These are phyloP conservation scores for Elaeidobius kamerunicus DNA, from an alignment of 2,888 invertebrate genomes.

Conservation along the genomic window DNA sequence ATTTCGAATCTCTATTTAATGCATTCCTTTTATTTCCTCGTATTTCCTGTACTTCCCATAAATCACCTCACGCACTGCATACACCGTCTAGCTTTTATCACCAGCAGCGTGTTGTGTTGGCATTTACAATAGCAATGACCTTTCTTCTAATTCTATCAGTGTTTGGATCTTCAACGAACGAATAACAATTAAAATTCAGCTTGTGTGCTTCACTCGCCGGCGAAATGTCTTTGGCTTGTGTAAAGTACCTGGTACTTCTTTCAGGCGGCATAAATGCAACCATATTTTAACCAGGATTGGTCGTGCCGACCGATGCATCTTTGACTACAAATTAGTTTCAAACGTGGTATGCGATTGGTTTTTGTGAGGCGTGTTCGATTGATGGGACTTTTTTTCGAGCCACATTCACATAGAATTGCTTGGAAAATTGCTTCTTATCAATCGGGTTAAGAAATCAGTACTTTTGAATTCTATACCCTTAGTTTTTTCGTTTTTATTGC, in stretches of 20 bases:
- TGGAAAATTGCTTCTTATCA: too few species aligned
- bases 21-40: too few species aligned
- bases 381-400: not conserved
- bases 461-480: not conserved
- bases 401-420: too few species aligned
- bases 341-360: constrained; percentile 4
- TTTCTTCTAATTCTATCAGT: constrained; percentile 26
- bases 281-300: constrained; percentile 20
- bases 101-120: constrained; percentile 4
- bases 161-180: constrained; percentile 22
- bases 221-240: constrained; percentile 23
- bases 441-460: not conserved
- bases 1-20: too few species aligned
- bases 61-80: constrained; percentile 9
- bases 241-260: constrained; percentile 20
- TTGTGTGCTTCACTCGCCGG: constrained; percentile 20
- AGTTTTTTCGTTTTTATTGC: not conserved
- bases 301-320: constrained; percentile 3
- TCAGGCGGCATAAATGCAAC: constrained; percentile 20
- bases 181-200: constrained; percentile 26
- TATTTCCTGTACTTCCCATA: constrained; percentile 5
- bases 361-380: not conserved
- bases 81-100: constrained; percentile 11
- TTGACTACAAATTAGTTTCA: constrained; percentile 20
- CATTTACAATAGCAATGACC: constrained; percentile 22